These are phyloP conservation scores for Salvelinus alpinus DNA, from an alignment of 2,113 vertebrate species.

Conservation along the genomic window DNA sequence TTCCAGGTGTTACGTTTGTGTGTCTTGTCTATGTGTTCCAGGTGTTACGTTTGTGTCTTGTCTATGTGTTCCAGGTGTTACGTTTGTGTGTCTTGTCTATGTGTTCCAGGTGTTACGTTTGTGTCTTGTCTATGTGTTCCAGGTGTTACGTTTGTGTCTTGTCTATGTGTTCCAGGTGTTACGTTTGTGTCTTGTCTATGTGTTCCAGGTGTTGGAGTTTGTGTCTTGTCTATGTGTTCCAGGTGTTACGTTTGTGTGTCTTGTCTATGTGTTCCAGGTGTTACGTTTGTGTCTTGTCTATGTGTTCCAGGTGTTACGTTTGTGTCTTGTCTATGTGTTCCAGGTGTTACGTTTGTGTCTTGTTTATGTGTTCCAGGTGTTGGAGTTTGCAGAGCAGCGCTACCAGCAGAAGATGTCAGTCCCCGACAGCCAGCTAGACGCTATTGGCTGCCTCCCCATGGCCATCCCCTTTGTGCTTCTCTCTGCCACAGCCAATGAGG, in stretches of 20 bases:
- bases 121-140: not conserved
- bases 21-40: constrained; percentile 10
- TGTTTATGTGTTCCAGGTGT: constrained; percentile 40
- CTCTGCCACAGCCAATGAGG: constrained; percentile 60
- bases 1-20: constrained; percentile 45
- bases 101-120: not conserved
- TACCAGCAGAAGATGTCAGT: constrained; percentile 15
- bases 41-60: constrained; percentile 35
- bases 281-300: no score
- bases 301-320: no score
- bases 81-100: not conserved
- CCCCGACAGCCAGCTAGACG: constrained; percentile 66
- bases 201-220: not conserved
- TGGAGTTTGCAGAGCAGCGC: constrained; percentile 63
- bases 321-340: no score
- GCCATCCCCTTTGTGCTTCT: constrained; percentile 68
- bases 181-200: not conserved
- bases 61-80: no score
- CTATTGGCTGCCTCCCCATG: constrained; percentile 69
- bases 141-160: not conserved
- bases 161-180: constrained; percentile 46
- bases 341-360: not conserved
- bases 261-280: no score
- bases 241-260: no score
- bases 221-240: no score